Evolutionary conservation across 2,797 vertebrate genomes (phyloP).

Genomic region (Nannoperca obscura): DNA sequence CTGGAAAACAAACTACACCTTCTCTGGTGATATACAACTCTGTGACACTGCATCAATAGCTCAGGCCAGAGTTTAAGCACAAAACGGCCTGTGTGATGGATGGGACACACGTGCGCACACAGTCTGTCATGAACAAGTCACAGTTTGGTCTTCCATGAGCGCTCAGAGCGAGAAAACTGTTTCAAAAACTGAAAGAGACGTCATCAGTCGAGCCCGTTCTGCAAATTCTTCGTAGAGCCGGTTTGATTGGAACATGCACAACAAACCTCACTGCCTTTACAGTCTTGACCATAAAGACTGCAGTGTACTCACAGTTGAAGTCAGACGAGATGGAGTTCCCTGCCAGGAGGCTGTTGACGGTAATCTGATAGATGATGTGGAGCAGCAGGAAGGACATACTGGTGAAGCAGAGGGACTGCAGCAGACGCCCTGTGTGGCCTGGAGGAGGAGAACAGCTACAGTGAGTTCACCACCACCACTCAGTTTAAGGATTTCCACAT

Average conservation of each 20-base stretch:
- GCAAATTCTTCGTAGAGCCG: slow-evolving; percentile 2
- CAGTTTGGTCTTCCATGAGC: background rate
- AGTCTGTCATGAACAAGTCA: slow-evolving; percentile 20
- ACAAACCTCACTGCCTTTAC: slow-evolving; percentile 18
- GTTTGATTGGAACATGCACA: slow-evolving; percentile 28
- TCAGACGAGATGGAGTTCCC: slow-evolving; percentile 83
- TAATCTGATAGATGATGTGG: slow-evolving; percentile 98
- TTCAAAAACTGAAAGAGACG: slow-evolving; percentile 10
- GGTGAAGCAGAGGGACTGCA: slow-evolving; percentile 96
- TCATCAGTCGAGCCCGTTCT: slow-evolving; percentile 1
- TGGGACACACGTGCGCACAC: slow-evolving; percentile 43
- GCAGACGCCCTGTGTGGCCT: slow-evolving; percentile 96
- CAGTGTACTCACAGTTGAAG: slow-evolving; percentile 95
- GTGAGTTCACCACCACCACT: slow-evolving; percentile 47
- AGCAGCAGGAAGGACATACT: slow-evolving; percentile 96
- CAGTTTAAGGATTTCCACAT: slow-evolving; percentile 63
- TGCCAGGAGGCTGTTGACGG: slow-evolving; percentile 93
- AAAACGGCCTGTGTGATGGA: slow-evolving; percentile 47
- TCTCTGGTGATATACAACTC: slow-evolving; percentile 37
- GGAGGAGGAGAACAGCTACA: slow-evolving; percentile 58
- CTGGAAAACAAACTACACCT: slow-evolving; percentile 11
- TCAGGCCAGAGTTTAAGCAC: slow-evolving; percentile 54
- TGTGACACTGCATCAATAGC: slow-evolving; percentile 30
- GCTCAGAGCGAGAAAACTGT: background rate
- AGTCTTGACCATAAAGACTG: slow-evolving; percentile 31